Evolutionary conservation across 2,797 vertebrate genomes (phyloP).

Genomic region (Corythornis leucogaster): DNA sequence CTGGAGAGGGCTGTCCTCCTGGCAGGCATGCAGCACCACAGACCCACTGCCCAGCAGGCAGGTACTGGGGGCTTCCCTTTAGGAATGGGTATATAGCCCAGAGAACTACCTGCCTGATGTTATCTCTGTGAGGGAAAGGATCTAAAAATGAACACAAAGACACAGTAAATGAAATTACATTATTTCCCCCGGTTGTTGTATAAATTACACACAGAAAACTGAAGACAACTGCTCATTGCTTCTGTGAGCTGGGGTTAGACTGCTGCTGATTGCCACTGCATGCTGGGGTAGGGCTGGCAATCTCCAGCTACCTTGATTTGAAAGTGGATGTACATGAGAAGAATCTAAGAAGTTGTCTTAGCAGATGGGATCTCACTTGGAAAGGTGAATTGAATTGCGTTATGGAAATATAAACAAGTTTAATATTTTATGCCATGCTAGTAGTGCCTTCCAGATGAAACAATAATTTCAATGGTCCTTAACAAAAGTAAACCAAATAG

Average conservation of each 20-base stretch:
- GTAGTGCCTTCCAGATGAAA: neutral
- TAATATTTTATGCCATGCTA: neutral
- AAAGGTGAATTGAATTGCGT: neutral
- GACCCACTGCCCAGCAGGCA: neutral
- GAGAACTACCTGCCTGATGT: neutral
- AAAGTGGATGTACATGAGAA: neutral
- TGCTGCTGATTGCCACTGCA: rapidly evolving
- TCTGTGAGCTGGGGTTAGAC: neutral
- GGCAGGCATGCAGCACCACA: neutral
- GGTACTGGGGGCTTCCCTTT: neutral
- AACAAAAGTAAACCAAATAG: neutral
- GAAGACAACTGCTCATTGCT: neutral
- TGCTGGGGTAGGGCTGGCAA: neutral
- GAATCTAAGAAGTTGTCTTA: neutral
- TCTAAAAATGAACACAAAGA: neutral
- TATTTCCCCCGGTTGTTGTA: neutral
- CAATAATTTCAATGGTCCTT: neutral
- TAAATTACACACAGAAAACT: neutral
- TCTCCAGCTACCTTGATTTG: neutral
- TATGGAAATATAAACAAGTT: neutral
- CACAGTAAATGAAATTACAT: neutral
- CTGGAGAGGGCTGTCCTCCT: neutral
- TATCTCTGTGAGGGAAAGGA: neutral
- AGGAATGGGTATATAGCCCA: neutral
- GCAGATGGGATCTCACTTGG: neutral